Conservation (phyloP, 2,888 invertebrate genomes). For the Horisme vitalbata region DNA sequence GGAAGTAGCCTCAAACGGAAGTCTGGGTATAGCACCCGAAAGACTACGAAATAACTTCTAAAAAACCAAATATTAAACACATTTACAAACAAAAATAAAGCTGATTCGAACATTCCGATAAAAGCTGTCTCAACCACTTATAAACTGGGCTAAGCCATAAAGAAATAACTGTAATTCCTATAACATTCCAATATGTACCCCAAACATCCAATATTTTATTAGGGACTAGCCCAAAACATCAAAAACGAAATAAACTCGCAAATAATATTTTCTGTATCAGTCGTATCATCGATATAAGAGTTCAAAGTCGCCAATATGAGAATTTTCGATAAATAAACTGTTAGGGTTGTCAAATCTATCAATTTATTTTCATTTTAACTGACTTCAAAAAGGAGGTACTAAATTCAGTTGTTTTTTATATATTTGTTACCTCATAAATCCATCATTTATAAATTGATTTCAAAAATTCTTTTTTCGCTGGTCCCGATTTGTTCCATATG, state of each 20-base stretch:
- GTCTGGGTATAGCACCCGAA: too few relatives aligned
- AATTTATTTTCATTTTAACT: too few relatives aligned
- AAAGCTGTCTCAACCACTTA: not conserved
- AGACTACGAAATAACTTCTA: too few relatives aligned
- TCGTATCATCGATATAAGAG: slow-evolving; percentile 18
- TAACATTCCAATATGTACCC: slow-evolving; percentile 3
- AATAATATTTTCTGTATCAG: slow-evolving; percentile 25
- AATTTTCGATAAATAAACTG: slow-evolving; percentile 28
- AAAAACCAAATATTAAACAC: too few relatives aligned
- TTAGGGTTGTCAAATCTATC: slow-evolving; percentile 12
- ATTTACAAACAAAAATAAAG: too few relatives aligned
- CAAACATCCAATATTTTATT: slow-evolving; percentile 19
- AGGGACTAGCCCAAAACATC: slow-evolving; percentile 22
- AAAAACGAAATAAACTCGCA: slow-evolving; percentile 25
- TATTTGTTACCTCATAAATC: too few relatives aligned
- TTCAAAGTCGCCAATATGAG: slow-evolving; percentile 33
- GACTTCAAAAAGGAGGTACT: too few relatives aligned
- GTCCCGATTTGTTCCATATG: too few relatives aligned
- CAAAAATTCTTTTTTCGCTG: too few relatives aligned
- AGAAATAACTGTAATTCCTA: slow-evolving; percentile 15
- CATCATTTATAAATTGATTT: too few relatives aligned
- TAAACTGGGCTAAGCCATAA: slow-evolving; percentile 1
- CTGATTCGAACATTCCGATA: not conserved
- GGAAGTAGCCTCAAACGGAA: too few relatives aligned
- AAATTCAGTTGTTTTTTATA: too few relatives aligned